Conservation (phyloP, 2,113 vertebrate species). For the Gulo gulo region DNA sequence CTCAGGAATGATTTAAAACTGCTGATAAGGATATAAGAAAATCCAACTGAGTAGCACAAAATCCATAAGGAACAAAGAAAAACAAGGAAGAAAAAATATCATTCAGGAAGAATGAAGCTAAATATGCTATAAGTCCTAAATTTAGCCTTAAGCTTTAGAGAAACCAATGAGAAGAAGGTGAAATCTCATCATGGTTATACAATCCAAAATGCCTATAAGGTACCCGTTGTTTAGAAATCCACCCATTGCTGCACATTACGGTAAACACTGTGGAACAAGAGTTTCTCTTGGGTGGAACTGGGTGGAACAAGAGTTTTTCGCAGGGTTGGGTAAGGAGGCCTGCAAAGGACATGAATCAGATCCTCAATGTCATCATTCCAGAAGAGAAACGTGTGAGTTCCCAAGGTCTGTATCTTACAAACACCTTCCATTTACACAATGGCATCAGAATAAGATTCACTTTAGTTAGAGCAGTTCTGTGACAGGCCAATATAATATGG, state of each 20-base stretch:
- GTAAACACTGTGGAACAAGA: background rate
- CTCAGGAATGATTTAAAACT: background rate
- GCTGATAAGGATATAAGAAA: background rate
- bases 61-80: background rate
- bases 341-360: background rate
- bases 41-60: background rate
- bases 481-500: background rate
- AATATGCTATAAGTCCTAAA: background rate
- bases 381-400: background rate
- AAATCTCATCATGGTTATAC: background rate
- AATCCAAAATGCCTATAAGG: background rate
- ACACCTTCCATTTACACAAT: background rate
- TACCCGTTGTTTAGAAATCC: background rate
- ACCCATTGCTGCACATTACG: background rate
- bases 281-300: background rate
- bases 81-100: background rate
- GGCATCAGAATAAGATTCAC: background rate
- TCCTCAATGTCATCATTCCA: background rate
- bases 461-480: background rate
- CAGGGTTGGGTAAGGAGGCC: background rate
- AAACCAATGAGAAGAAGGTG: background rate
- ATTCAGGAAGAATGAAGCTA: background rate
- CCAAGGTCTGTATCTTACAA: background rate
- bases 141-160: background rate
- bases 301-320: background rate